A percentile compares a stretch with the other conserved stretches of the same genome.
Evolutionary conservation across 2,888 invertebrate genomes (phyloP).

Genomic region (Drosophila kokeensis): DNA sequence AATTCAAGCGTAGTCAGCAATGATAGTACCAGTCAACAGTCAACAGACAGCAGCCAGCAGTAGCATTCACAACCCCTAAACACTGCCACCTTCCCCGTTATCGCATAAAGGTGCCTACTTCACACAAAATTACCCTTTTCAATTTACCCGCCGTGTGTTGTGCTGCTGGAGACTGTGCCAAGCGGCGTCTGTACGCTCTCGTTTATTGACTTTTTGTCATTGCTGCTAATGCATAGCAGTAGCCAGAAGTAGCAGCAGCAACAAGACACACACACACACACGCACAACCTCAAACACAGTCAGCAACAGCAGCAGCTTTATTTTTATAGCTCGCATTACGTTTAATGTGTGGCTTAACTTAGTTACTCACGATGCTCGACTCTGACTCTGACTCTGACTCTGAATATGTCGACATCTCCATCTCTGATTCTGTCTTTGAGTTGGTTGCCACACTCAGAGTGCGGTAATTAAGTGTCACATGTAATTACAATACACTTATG

Average conservation of each 20-base stretch:
- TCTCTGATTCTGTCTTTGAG: constrained; percentile 19
- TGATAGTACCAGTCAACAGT: constrained; percentile 56
- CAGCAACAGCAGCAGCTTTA: constrained; percentile 71
- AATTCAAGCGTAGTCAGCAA: constrained; percentile 80
- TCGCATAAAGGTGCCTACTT: constrained; percentile 76
- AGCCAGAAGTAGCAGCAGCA: constrained; percentile 36
- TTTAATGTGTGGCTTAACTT: constrained; percentile 80
- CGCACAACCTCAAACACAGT: constrained; percentile 16
- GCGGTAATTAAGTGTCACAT: constrained; percentile 80
- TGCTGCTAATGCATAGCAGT: constrained; percentile 76
- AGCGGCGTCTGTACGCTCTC: constrained; percentile 45
- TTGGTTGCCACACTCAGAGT: constrained; percentile 55
- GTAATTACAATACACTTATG: constrained; percentile 81
- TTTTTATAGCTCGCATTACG: constrained; percentile 76
- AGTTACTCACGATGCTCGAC: constrained; percentile 64
- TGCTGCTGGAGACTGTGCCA: constrained; percentile 18
- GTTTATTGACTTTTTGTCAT: constrained; percentile 80
- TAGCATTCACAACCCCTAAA: not conserved
- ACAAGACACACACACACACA: constrained; percentile 27
- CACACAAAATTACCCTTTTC: constrained; percentile 83
- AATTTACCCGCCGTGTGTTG: constrained; percentile 66
- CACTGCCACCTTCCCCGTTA: constrained; percentile 20
- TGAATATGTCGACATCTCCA: constrained; percentile 16
- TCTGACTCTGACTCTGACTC: constrained; percentile 23
- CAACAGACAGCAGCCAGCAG: not conserved